These are phyloP conservation scores for Pseudomugil tenellus DNA, from an alignment of 2,797 vertebrate species.

Conservation along the genomic window DNA sequence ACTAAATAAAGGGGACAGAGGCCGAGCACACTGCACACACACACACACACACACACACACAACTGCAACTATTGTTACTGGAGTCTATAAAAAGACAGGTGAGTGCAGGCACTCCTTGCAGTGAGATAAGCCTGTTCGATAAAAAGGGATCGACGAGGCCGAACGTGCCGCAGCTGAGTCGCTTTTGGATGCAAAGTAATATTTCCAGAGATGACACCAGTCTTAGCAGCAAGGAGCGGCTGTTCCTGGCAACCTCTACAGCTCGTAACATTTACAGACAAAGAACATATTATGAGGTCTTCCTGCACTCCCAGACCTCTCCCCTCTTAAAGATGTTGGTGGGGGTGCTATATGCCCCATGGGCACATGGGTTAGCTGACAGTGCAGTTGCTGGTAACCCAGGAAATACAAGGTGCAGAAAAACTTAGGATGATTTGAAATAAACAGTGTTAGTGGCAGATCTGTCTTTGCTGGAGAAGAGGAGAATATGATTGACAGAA, in stretches of 20 bases:
- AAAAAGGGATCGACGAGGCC: conserved; percentile 56
- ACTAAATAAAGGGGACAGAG: conserved; percentile 56
- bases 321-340: conserved; percentile 62
- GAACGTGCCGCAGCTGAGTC: conserved; percentile 25
- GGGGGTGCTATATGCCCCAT: conserved; percentile 35
- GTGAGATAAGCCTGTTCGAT: conserved; percentile 61
- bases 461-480: conserved; percentile 23
- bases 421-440: conserved; percentile 9
- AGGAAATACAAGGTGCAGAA: conserved; percentile 7
- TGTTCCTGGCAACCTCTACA: conserved; percentile 56
- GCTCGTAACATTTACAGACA: conserved; percentile 71
- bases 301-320: conserved; percentile 60
- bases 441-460: conserved; percentile 5
- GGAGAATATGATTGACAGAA: conserved; percentile 43
- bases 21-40: conserved; percentile 17
- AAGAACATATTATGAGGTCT: conserved; percentile 57
- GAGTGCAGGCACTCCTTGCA: conserved; percentile 25
- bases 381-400: conserved; percentile 6
- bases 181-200: conserved; percentile 56
- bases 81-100: conserved; percentile 47
- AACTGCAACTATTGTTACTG: conserved; percentile 16
- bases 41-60: conserved; percentile 18
- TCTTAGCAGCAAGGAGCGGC: conserved; percentile 21
- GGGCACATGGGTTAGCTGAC: conserved; percentile 22
- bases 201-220: conserved; percentile 41